phyloP scores from a whole-genome alignment of 1,140 invertebrate genomes.

The Magallana ariakensis region DNA sequence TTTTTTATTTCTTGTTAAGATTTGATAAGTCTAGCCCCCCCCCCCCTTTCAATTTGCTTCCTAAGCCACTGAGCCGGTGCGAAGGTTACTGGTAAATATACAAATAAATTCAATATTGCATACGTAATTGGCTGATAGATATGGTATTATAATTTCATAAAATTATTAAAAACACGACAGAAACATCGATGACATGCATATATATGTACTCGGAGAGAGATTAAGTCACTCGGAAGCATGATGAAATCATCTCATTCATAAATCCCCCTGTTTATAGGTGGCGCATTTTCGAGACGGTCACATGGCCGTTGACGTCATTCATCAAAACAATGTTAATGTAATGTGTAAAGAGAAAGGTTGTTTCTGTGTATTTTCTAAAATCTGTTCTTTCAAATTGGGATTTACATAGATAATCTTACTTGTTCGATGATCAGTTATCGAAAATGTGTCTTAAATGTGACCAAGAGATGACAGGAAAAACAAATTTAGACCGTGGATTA shows the following conservation, averaged over 20 bases:
- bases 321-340: constrained; percentile 47
- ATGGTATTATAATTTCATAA: too few species aligned
- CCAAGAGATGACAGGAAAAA: background rate
- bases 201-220: too few species aligned
- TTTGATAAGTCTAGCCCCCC: too few species aligned
- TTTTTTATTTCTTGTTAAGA: too few species aligned
- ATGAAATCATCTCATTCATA: constrained; percentile 9
- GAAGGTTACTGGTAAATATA: too few species aligned
- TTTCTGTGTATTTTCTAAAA: background rate
- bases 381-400: background rate
- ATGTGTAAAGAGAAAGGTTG: constrained; percentile 12
- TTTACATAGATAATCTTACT: background rate
- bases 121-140: too few species aligned
- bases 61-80: too few species aligned
- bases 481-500: background rate
- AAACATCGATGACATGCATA: too few species aligned
- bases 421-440: background rate
- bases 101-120: too few species aligned
- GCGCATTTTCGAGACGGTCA: constrained; percentile 30
- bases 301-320: constrained; percentile 38
- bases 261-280: constrained; percentile 41
- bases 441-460: constrained; percentile 4
- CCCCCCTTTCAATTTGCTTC: too few species aligned
- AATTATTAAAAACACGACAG: too few species aligned
- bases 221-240: too few species aligned